phyloP scores from a whole-genome alignment of 2,113 vertebrate genomes.

The Melanerpes formicivorus region DNA sequence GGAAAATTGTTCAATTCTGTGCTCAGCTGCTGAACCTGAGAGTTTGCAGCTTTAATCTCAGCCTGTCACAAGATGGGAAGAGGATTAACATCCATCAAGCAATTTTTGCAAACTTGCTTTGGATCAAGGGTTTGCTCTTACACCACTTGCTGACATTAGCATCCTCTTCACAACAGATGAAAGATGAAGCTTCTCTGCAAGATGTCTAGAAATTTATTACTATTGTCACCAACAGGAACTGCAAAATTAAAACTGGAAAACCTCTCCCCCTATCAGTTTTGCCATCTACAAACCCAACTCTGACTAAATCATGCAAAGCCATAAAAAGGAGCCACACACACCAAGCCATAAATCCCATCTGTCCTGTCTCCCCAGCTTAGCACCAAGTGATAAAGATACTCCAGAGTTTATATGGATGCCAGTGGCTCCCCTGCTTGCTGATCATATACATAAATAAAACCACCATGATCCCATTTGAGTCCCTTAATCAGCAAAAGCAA shows the following conservation, averaged over 20 bases:
- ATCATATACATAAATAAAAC: slow-evolving; percentile 71
- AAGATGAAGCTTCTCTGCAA: background rate
- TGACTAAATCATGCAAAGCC: slow-evolving; percentile 59
- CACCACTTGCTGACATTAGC: background rate
- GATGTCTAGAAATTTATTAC: slow-evolving; percentile 16
- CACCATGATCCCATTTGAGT: slow-evolving; percentile 29
- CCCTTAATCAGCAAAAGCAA: slow-evolving; percentile 49
- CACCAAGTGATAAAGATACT: slow-evolving; percentile 44
- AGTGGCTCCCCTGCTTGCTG: background rate
- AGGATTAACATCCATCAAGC: background rate
- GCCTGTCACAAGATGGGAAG: background rate
- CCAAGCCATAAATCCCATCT: slow-evolving; percentile 57
- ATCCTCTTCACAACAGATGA: background rate
- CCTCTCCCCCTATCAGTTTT: background rate
- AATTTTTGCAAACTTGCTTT: background rate
- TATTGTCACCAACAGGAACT: background rate
- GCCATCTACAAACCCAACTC: slow-evolving; percentile 42
- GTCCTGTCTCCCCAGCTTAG: slow-evolving; percentile 17
- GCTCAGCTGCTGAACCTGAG: background rate
- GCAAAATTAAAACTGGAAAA: slow-evolving; percentile 40
- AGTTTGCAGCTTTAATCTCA: background rate
- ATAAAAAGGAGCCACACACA: background rate
- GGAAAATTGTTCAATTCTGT: background rate
- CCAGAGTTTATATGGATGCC: slow-evolving; percentile 47
- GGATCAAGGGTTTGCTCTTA: background rate